Evolutionary conservation across 2,888 invertebrate genomes (phyloP).

Genomic region (Syrphus vitripennis): DNA sequence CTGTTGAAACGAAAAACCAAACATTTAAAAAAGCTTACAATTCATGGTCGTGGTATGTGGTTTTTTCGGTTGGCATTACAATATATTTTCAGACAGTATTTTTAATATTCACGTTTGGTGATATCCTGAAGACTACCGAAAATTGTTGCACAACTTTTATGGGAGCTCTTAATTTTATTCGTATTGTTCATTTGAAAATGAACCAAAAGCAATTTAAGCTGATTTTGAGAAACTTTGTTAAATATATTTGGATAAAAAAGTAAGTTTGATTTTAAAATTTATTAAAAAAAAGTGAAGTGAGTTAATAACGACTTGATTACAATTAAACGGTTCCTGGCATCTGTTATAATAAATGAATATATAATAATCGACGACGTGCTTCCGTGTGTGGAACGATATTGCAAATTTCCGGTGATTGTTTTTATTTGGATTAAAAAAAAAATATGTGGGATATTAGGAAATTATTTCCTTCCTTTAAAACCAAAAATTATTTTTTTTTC

Average conservation of each 20-base stretch:
- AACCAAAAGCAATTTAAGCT: constrained; percentile 75
- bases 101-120: constrained; percentile 76
- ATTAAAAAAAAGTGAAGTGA: too few species aligned
- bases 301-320: too few species aligned
- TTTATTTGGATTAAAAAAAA: too few species aligned
- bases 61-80: constrained; percentile 77
- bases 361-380: too few species aligned
- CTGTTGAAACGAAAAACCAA: constrained; percentile 66
- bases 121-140: constrained; percentile 79
- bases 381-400: too few species aligned
- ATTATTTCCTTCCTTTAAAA: too few species aligned
- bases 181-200: constrained; percentile 78
- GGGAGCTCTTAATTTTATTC: constrained; percentile 79
- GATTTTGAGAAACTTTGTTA: constrained; percentile 76
- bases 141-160: constrained; percentile 80
- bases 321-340: too few species aligned
- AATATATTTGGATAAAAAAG: constrained; percentile 79
- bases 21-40: constrained; percentile 72
- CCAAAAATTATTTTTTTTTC: too few species aligned
- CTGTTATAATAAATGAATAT: too few species aligned
- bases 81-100: constrained; percentile 78
- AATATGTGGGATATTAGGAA: too few species aligned
- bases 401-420: too few species aligned
- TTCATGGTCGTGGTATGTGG: constrained; percentile 78
- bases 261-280: constrained; percentile 73